Conservation (phyloP, 1,140 invertebrate species). For the Stegodyphus dumicola region DNA sequence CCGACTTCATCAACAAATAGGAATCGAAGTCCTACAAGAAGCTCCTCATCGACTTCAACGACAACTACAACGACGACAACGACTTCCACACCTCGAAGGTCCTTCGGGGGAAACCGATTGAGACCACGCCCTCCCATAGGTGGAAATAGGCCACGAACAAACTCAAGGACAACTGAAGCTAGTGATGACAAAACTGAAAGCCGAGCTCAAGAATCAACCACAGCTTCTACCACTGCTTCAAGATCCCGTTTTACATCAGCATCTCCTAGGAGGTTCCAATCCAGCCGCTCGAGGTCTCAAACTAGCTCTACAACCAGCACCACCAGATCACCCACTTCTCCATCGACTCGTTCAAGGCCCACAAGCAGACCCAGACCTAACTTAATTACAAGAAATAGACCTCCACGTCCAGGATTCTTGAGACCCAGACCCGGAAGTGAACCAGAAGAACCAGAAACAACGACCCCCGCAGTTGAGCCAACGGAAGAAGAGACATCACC, state of each 20-base stretch:
- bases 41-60: neutral
- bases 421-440: constrained; percentile 18
- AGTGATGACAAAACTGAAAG: neutral
- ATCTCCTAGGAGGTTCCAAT: constrained; percentile 20
- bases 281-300: constrained; percentile 10
- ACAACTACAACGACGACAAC: constrained; percentile 24
- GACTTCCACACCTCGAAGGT: neutral
- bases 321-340: neutral
- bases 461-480: constrained; percentile 7
- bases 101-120: constrained; percentile 18
- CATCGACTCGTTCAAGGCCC: neutral
- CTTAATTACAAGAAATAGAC: constrained; percentile 14
- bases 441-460: constrained; percentile 25
- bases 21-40: neutral
- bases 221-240: constrained; percentile 12
- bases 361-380: constrained; percentile 9
- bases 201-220: neutral
- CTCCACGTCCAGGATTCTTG: constrained; percentile 26
- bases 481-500: constrained; percentile 25
- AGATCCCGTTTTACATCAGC: constrained; percentile 2
- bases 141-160: neutral
- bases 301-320: neutral
- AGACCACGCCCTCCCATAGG: constrained; percentile 9
- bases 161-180: neutral
- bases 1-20: neutral